These are phyloP conservation scores for Cetoscarus ocellatus DNA, from an alignment of 2,797 vertebrate genomes.

Conservation along the genomic window DNA sequence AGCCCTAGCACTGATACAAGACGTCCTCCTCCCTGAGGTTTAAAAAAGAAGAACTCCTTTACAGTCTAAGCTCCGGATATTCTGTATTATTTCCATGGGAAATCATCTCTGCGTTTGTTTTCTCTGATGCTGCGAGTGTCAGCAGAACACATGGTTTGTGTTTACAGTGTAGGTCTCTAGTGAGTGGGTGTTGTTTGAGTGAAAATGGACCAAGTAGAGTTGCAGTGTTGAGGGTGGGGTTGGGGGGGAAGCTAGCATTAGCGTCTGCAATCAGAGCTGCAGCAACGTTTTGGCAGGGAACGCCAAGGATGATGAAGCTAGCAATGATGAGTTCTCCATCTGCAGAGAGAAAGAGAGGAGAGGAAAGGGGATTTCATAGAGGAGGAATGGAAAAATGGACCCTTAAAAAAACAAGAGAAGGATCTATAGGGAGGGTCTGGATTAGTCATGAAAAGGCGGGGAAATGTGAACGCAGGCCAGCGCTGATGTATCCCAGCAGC, in stretches of 20 bases:
- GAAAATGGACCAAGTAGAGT: slow-evolving; percentile 52
- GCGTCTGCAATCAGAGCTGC: slow-evolving; percentile 48
- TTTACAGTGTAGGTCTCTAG: slow-evolving; percentile 37
- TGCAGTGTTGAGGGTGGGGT: slow-evolving; percentile 31
- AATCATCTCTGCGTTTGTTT: slow-evolving; percentile 2
- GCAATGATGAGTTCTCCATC: slow-evolving; percentile 80
- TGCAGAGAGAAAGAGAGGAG: slow-evolving; percentile 41
- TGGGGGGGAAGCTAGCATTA: slow-evolving; percentile 26
- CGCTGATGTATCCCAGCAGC: slow-evolving; percentile 37
- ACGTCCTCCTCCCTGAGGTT: slow-evolving; percentile 36
- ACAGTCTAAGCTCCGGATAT: slow-evolving; percentile 2
- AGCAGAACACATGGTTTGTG: slow-evolving; percentile 42
- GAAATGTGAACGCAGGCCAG: slow-evolving; percentile 39
- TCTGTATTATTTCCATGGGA: slow-evolving; percentile 3
- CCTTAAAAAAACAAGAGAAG: slow-evolving; percentile 55
- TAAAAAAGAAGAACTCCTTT: slow-evolving; percentile 18
- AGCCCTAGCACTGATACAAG: neutral
- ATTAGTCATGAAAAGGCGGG: slow-evolving; percentile 42
- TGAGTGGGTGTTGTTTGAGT: slow-evolving; percentile 32
- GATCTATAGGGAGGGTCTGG: slow-evolving; percentile 61
- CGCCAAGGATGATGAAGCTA: slow-evolving; percentile 36
- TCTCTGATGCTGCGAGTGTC: slow-evolving; percentile 8
- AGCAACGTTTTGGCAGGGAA: slow-evolving; percentile 41
- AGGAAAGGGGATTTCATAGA: slow-evolving; percentile 55
- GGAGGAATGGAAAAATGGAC: slow-evolving; percentile 67